Percentiles rank a stretch among this genome's conserved stretches.
Evolutionary conservation across 1,140 invertebrate species (phyloP).

Genomic region (Phthorimaea operculella): DNA sequence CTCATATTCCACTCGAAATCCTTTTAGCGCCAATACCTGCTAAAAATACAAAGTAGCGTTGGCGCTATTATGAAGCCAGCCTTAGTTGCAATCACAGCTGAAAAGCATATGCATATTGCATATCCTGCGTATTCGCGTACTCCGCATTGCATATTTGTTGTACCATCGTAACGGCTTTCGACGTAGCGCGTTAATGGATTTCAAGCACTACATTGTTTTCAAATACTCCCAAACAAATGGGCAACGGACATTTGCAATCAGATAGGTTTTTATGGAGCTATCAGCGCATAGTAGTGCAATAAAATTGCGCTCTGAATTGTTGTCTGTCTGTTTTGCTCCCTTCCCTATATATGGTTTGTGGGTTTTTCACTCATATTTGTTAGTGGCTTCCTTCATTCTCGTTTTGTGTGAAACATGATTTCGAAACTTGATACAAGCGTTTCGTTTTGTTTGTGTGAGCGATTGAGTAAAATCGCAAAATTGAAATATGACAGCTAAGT

Average conservation of each 20-base stretch:
- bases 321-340: not conserved
- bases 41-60: not conserved
- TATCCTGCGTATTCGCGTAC: slow-evolving; percentile 10
- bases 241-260: slow-evolving; percentile 5
- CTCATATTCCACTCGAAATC: no score
- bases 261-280: slow-evolving; percentile 11
- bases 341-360: no score
- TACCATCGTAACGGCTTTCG: slow-evolving; percentile 16
- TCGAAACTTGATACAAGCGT: no score
- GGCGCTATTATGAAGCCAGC: not conserved
- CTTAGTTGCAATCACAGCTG: not conserved
- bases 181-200: slow-evolving; percentile 47
- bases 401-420: no score
- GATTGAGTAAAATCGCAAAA: no score
- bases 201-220: slow-evolving; percentile 54
- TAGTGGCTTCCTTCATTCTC: no score
- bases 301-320: not conserved
- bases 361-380: no score
- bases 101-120: slow-evolving; percentile 3
- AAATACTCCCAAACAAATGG: slow-evolving; percentile 47
- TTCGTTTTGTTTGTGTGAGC: no score
- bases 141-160: slow-evolving; percentile 36
- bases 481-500: no score
- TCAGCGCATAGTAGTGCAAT: not conserved
- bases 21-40: not conserved